These are phyloP conservation scores for Megalops atlanticus DNA, from an alignment of 2,113 vertebrate genomes.

Conservation along the genomic window DNA sequence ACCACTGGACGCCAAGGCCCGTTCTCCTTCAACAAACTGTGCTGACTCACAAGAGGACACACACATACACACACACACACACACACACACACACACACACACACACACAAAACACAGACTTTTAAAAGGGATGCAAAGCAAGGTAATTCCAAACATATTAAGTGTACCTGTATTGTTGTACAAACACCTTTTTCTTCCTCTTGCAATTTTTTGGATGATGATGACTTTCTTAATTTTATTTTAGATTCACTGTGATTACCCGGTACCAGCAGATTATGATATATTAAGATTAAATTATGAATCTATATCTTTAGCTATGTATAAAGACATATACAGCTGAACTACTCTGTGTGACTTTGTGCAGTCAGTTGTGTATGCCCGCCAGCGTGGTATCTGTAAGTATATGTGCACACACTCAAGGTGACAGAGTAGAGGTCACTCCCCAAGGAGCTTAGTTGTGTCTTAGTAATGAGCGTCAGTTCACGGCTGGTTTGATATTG, in stretches of 20 bases:
- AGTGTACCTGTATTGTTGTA: constrained; percentile 57
- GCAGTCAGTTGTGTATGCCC: constrained; percentile 52
- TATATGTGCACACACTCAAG: constrained; percentile 37
- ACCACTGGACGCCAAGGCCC: not conserved
- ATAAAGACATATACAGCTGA: constrained; percentile 68
- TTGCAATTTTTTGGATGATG: constrained; percentile 57
- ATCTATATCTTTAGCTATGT: constrained; percentile 62
- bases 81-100: constrained; percentile 17
- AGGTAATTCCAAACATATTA: constrained; percentile 46
- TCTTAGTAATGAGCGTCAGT: not conserved
- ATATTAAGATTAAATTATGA: constrained; percentile 71
- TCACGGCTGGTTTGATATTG: constrained; percentile 48
- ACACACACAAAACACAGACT: not conserved
- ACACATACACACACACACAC: constrained; percentile 28
- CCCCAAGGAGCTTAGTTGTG: not conserved
- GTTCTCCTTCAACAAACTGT: not conserved
- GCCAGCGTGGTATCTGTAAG: constrained; percentile 48
- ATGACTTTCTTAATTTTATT: constrained; percentile 49
- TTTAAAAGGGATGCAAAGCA: constrained; percentile 56
- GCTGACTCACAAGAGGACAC: not conserved
- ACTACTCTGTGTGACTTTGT: constrained; percentile 59
- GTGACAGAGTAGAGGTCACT: constrained; percentile 7
- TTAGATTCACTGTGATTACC: constrained; percentile 79
- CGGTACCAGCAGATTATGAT: constrained; percentile 78
- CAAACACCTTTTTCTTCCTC: constrained; percentile 54